Conservation (phyloP, 2,797 vertebrate genomes). For the Malurus leucopterus region DNA sequence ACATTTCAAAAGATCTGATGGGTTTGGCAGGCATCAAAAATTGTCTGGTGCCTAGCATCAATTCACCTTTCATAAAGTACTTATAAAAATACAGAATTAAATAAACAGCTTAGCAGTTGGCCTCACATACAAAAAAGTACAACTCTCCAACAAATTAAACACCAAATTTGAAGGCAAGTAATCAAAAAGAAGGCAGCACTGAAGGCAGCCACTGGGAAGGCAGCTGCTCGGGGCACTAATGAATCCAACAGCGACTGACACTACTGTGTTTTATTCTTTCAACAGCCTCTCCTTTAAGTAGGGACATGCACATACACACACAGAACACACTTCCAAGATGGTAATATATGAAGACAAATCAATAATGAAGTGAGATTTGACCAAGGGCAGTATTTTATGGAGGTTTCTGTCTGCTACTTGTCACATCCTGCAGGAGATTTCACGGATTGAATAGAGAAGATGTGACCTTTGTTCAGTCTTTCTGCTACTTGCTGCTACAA, state of each 20-base stretch:
- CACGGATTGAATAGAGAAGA: not conserved
- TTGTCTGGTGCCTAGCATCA: not conserved
- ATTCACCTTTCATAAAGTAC: not conserved
- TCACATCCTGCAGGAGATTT: not conserved
- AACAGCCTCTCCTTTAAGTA: not conserved
- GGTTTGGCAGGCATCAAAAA: not conserved
- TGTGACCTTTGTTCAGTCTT: not conserved
- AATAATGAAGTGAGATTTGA: not conserved
- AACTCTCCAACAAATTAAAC: not conserved
- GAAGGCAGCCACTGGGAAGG: not conserved
- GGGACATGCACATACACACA: not conserved
- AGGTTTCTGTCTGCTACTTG: not conserved
- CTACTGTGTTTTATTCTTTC: not conserved
- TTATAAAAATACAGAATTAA: not conserved
- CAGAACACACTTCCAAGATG: not conserved
- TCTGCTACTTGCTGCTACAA: not conserved
- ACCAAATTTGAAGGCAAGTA: not conserved
- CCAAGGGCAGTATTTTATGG: not conserved
- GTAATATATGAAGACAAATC: not conserved
- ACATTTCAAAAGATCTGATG: not conserved
- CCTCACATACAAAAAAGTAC: not conserved
- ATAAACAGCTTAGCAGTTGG: not conserved
- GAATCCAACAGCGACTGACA: not conserved
- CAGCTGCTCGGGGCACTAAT: not conserved
- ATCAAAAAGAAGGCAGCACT: not conserved